phyloP scores from a whole-genome alignment of 1,140 invertebrate genomes.

The Drosophila ercepeae region DNA sequence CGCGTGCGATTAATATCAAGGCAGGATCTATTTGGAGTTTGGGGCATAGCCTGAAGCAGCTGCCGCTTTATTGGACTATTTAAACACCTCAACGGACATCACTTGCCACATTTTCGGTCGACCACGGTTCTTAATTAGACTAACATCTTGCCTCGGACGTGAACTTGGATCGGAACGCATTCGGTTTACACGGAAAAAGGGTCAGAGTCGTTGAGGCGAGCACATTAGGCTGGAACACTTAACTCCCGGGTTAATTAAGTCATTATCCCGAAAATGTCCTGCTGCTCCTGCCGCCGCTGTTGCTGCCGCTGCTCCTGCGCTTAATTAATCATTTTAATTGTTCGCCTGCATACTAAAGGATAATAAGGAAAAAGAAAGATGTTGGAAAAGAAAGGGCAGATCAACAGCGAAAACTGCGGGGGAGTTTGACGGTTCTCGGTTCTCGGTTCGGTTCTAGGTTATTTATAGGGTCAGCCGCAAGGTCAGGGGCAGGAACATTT shows the following conservation, averaged over 20 bases:
- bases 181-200: conserved; percentile 66
- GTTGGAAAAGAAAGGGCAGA: conserved; percentile 33
- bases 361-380: conserved; percentile 1
- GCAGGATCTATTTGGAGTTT: conserved; percentile 45
- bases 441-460: conserved; percentile 43
- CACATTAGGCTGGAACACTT: conserved; percentile 73
- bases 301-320: conserved; percentile 50
- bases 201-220: conserved; percentile 76
- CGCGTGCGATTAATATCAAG: conserved; percentile 47
- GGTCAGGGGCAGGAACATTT: conserved; percentile 30
- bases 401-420: conserved; percentile 37
- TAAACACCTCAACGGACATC: conserved; percentile 39
- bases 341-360: conserved; percentile 37
- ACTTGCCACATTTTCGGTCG: conserved; percentile 63
- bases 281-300: conserved; percentile 48
- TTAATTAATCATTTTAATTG: conserved; percentile 81
- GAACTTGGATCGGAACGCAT: conserved; percentile 12
- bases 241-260: conserved; percentile 66
- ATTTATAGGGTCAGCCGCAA: conserved; percentile 62
- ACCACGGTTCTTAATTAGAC: conserved; percentile 75
- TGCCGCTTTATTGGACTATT: conserved; percentile 37
- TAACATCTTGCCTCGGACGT: conserved; percentile 49
- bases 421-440: conserved; percentile 19
- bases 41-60: conserved; percentile 38
- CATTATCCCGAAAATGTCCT: conserved; percentile 77